These are phyloP conservation scores for Corythaixoides concolor DNA, from an alignment of 2,113 vertebrate species.

Conservation along the genomic window DNA sequence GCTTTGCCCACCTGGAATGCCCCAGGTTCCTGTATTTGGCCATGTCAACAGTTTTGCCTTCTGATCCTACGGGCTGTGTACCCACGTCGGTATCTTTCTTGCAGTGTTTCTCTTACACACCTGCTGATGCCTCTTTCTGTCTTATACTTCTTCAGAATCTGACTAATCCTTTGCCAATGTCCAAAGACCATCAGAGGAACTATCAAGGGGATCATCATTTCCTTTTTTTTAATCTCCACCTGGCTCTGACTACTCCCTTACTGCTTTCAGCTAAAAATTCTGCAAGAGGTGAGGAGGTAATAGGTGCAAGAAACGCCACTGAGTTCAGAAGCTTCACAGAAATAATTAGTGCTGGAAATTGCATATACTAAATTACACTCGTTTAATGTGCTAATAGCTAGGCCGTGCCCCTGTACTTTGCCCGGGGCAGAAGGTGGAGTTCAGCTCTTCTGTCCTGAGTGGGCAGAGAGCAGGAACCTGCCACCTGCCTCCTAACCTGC, in stretches of 20 bases:
- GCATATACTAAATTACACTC: not conserved
- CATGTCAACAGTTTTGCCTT: not conserved
- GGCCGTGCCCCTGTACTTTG: not conserved
- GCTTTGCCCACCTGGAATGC: not conserved
- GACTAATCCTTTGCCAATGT: not conserved
- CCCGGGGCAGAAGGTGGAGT: not conserved
- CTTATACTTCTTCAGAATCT: not conserved
- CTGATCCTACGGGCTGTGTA: not conserved
- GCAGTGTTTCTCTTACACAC: not conserved
- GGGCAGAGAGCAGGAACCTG: not conserved
- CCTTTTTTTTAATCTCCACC: not conserved
- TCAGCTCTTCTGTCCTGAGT: not conserved
- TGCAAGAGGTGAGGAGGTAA: not conserved
- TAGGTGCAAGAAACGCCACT: not conserved
- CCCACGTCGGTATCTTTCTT: not conserved
- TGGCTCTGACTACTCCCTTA: not conserved
- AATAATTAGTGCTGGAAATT: not conserved
- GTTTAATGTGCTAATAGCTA: not conserved
- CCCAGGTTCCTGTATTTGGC: not conserved
- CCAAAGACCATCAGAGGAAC: not conserved
- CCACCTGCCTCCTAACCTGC: not conserved
- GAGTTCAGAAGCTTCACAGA: not conserved
- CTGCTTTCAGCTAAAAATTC: not conserved
- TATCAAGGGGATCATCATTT: not conserved
- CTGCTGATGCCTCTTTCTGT: not conserved